phyloP scores from a whole-genome alignment of 2,888 invertebrate genomes.

The Cerastis rubricosa region DNA sequence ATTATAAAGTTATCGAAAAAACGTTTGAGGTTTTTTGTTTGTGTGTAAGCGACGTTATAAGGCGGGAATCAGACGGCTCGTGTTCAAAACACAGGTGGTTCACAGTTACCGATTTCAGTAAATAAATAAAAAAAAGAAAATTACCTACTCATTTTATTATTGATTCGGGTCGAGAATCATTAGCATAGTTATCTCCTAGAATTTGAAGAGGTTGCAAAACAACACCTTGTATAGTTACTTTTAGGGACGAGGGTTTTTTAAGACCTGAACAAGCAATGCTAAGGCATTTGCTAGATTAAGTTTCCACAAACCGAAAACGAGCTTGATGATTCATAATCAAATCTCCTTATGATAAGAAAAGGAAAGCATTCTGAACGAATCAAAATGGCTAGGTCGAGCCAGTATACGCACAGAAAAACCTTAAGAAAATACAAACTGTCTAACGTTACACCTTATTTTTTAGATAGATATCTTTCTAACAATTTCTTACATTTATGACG shows the following conservation, averaged over 20 bases:
- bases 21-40: too few relatives aligned
- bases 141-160: too few relatives aligned
- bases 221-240: too few relatives aligned
- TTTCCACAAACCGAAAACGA: neutral
- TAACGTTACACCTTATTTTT: neutral
- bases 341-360: neutral
- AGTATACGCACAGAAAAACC: neutral
- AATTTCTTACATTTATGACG: constrained; percentile 30
- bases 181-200: too few relatives aligned
- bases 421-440: neutral
- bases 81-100: too few relatives aligned
- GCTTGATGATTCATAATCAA: neutral
- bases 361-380: neutral
- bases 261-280: neutral
- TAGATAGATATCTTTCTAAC: constrained; percentile 3
- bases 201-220: too few relatives aligned
- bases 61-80: too few relatives aligned
- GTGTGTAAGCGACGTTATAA: too few relatives aligned
- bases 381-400: neutral
- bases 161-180: too few relatives aligned
- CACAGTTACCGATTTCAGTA: too few relatives aligned
- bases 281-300: neutral
- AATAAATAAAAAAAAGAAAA: too few relatives aligned
- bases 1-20: too few relatives aligned
- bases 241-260: neutral